Percentiles rank a stretch among this genome's conserved stretches.
Conservation (phyloP, 2,113 vertebrate genomes). For the Oreochromis spilurus region DNA sequence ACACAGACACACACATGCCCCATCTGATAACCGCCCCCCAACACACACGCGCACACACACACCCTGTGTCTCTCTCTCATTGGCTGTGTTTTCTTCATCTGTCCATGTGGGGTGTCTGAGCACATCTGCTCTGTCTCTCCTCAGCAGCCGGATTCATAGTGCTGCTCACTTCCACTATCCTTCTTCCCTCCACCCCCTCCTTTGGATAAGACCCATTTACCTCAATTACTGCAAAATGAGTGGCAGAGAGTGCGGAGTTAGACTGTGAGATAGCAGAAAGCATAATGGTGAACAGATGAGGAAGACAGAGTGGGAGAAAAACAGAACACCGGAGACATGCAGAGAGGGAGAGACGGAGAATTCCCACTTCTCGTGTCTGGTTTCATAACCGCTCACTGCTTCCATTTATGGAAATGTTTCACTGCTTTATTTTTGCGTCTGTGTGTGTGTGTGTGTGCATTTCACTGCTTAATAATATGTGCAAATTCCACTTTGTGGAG, state of each 20-base stretch:
- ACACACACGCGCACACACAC: neutral
- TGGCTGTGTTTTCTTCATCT: conserved; percentile 9
- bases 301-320: conserved; percentile 35
- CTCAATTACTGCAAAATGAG: conserved; percentile 36
- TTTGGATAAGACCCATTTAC: conserved; percentile 46
- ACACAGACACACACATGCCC: neutral
- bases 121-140: conserved; percentile 48
- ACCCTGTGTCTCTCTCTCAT: neutral
- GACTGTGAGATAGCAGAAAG: conserved; percentile 41
- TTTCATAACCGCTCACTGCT: conserved; percentile 50
- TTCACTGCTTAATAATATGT: conserved; percentile 17
- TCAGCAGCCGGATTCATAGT: conserved; percentile 21
- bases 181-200: neutral
- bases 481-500: conserved; percentile 23
- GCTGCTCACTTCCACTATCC: conserved; percentile 3
- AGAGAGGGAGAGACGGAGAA: neutral
- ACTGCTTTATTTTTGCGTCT: conserved; percentile 17
- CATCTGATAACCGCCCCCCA: neutral
- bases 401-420: conserved; percentile 54
- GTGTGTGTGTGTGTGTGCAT: neutral
- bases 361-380: conserved; percentile 47
- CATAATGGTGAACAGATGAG: conserved; percentile 60
- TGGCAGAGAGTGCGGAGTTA: conserved; percentile 7
- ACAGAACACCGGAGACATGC: conserved; percentile 27
- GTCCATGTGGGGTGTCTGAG: conserved; percentile 20